Evolutionary conservation across 2,888 invertebrate genomes (phyloP).

Genomic region (Melipona bicolor): DNA sequence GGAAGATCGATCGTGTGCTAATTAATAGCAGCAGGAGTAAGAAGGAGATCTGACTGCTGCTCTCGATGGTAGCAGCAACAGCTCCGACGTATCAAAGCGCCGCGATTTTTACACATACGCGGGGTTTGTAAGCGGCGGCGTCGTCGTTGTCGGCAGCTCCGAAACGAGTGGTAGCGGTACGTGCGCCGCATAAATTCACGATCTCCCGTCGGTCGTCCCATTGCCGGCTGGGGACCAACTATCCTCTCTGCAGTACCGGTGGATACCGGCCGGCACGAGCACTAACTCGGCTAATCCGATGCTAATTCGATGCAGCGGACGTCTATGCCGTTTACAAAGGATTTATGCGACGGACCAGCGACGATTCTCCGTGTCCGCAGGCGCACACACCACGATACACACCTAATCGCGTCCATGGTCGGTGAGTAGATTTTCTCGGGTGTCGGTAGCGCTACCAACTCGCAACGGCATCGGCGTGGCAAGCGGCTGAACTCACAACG

Average conservation of each 20-base stretch:
- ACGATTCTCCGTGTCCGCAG: conserved; percentile 38
- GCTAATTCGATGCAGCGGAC: conserved; percentile 79
- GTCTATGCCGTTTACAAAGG: conserved; percentile 76
- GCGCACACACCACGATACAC: conserved; percentile 22
- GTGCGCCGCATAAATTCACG: conserved; percentile 68
- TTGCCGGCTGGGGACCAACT: background rate
- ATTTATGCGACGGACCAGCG: conserved; percentile 61
- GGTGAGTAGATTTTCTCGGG: conserved; percentile 39
- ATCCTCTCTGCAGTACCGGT: conserved; percentile 43
- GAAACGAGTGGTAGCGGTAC: conserved; percentile 54
- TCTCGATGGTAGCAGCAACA: background rate
- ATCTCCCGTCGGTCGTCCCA: conserved; percentile 36
- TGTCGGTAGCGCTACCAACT: background rate
- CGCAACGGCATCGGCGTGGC: background rate
- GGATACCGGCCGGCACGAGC: conserved; percentile 56
- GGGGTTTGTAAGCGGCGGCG: background rate
- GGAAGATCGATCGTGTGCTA: conserved; percentile 67
- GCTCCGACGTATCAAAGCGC: conserved; percentile 48
- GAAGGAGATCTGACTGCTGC: background rate
- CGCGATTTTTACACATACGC: conserved; percentile 55
- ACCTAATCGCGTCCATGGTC: conserved; percentile 52
- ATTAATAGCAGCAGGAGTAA: conserved; percentile 59
- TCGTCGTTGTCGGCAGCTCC: background rate
- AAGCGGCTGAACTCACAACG: conserved; percentile 1
- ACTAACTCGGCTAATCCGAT: conserved; percentile 80